phyloP scores from a whole-genome alignment of 2,888 invertebrate genomes.

The Resseliella maxima region DNA sequence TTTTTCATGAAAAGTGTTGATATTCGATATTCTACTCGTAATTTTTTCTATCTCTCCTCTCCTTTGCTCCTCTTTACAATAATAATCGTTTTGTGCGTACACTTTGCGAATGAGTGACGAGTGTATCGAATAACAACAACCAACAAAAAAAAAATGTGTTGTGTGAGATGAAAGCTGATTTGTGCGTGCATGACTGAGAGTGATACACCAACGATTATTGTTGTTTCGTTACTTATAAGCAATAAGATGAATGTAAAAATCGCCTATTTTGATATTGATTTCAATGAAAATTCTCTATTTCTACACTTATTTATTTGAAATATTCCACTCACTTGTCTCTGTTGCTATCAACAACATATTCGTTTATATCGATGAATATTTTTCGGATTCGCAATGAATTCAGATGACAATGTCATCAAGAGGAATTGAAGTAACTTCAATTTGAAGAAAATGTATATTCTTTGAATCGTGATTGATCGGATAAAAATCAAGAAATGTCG shows the following conservation, averaged over 20 bases:
- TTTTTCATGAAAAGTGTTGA: background rate
- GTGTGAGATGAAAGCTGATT: constrained; percentile 3
- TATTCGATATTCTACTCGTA: background rate
- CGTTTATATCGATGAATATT: background rate
- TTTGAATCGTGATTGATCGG: background rate
- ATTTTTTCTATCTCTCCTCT: background rate
- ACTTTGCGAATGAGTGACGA: background rate
- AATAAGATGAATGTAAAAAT: background rate
- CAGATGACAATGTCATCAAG: background rate
- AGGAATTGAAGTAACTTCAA: background rate
- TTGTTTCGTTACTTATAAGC: background rate
- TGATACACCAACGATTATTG: background rate
- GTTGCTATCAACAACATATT: background rate
- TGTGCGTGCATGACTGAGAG: background rate
- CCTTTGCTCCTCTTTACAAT: background rate
- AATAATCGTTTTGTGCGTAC: background rate
- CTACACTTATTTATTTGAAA: too few species aligned
- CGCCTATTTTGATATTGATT: background rate
- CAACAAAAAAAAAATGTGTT: too few species aligned
- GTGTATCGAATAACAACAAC: constrained; percentile 32
- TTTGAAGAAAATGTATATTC: too few species aligned
- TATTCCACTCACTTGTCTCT: too few species aligned
- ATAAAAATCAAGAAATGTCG: background rate
- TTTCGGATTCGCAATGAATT: background rate
- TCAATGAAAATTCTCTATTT: too few species aligned